Base-by-base conservation (phyloP, 1,140 invertebrate genomes). In the Plectrocnemia conspersa region DNA sequence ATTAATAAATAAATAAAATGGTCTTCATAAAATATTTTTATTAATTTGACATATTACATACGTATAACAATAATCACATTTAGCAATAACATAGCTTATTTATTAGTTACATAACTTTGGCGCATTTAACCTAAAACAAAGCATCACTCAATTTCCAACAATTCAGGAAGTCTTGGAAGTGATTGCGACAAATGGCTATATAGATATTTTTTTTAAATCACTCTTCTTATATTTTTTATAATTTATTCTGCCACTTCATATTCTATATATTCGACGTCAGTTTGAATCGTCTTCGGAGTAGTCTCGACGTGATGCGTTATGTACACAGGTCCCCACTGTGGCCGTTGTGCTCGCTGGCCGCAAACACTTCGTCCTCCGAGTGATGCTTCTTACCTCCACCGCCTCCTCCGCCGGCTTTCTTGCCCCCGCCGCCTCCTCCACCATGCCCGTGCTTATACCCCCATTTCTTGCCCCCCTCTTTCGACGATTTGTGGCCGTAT, bases 401-500 rank as follows among this genome's bases (percentile, higher is more conserved):
- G 5, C 44, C 44, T 33, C 45, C 45, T 3, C 45, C 45, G 1
- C 55, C 55, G 19, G 49, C 56, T 40, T 23, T 19, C 45, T 32
- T 38, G 10, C 54, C 54, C 1, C 54, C 55, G n/a, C 58, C 58
- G 42, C 56, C 58, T 9, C 57, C 47, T 7, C 63, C 65, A 5
- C 50, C 56, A 22, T 73, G 66, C 6, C 73, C 73, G 45, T 77
- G 73, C 32, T 77, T 74, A 64, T 72, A 77, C 3, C 66, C 62
- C 79, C 79, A 82, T 56, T 79, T 79, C 60, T 81, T 82, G 6
- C 78, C 80, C 3, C 68, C 62, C 1, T 74, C 68, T 15, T 77
- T 67, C 0, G 66, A 75, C 1, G 68, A 70, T 38, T 79, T 75
- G 9, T 79, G 66, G 11, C 68, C 72, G 36, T 78, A 66, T 47